Conservation (phyloP, 2,113 vertebrate species). For the Antennarius striatus region DNA sequence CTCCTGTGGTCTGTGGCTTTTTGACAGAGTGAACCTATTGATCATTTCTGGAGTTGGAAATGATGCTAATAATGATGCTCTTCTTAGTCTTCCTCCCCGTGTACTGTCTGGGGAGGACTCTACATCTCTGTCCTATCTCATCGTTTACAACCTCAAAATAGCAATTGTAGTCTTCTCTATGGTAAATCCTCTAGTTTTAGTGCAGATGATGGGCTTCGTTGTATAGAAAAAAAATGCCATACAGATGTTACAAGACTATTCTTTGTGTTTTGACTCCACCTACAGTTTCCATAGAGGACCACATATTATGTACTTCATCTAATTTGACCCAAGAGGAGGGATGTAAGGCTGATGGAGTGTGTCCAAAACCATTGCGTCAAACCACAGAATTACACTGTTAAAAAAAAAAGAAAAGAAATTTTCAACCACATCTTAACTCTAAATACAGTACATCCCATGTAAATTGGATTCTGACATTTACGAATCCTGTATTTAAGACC, state of each 20-base stretch:
- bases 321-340: constrained; percentile 1
- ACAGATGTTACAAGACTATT: constrained; percentile 36
- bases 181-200: constrained; percentile 33
- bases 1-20: constrained; percentile 4
- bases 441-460: too few relatives aligned
- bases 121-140: constrained; percentile 43
- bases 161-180: constrained; percentile 31
- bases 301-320: constrained; percentile 35
- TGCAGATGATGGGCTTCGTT: constrained; percentile 16
- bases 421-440: too few relatives aligned
- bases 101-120: constrained; percentile 35
- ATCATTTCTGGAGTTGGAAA: constrained; percentile 37
- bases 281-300: constrained; percentile 68
- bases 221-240: not conserved
- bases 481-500: too few relatives aligned
- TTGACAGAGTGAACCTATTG: constrained; percentile 19
- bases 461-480: too few relatives aligned
- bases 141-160: constrained; percentile 31
- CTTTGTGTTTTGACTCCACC: constrained; percentile 72
- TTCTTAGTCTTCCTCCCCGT: constrained; percentile 40
- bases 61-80: constrained; percentile 24
- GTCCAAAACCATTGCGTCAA: not conserved
- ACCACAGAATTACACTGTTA: too few relatives aligned
- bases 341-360: not conserved
- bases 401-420: too few relatives aligned